Percentiles rank a stretch among this genome's conserved stretches.
Evolutionary conservation across 2,113 vertebrate species (phyloP).

Genomic region (Talpa occidentalis): DNA sequence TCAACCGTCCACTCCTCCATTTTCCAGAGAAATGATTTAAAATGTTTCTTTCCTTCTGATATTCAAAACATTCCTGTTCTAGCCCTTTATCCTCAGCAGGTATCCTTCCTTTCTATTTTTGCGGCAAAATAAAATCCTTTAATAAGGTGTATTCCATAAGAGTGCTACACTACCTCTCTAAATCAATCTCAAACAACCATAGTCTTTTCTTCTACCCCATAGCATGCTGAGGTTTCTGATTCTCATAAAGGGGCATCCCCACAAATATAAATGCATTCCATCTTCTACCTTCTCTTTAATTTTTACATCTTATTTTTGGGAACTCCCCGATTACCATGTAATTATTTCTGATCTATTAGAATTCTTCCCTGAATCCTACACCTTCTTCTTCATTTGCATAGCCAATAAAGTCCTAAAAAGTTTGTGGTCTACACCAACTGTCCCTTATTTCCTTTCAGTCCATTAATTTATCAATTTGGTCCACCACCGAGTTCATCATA

Average conservation of each 20-base stretch:
- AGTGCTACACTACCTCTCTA: not conserved
- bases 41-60: not conserved
- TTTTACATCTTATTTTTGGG: not conserved
- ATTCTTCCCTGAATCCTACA: not conserved
- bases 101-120: not conserved
- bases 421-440: not conserved
- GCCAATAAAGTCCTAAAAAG: not conserved
- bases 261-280: not conserved
- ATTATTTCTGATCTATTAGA: not conserved
- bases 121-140: not conserved
- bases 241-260: not conserved
- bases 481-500: not conserved
- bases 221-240: not conserved
- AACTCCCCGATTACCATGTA: not conserved
- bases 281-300: not conserved
- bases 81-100: not conserved
- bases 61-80: not conserved
- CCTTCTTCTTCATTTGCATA: not conserved
- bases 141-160: not conserved
- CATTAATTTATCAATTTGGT: not conserved
- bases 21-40: not conserved
- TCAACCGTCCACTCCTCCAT: not conserved
- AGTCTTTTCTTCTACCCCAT: not conserved
- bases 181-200: not conserved
- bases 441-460: not conserved